phyloP scores from a whole-genome alignment of 2,113 vertebrate genomes.

The Rhinogobius similis region DNA sequence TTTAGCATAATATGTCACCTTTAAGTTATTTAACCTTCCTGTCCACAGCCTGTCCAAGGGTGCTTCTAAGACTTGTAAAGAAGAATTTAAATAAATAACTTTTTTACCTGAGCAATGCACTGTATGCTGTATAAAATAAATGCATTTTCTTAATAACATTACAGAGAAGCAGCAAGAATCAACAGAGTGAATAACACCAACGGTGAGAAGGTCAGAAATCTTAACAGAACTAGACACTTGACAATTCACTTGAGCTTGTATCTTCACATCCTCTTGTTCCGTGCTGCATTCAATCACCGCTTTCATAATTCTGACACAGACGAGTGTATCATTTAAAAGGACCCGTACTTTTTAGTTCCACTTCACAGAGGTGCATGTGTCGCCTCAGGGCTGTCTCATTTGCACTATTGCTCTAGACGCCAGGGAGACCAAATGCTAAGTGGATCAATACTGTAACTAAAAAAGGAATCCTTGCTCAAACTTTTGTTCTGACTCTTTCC shows the following conservation, averaged over 20 bases:
- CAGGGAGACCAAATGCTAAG: slow-evolving; percentile 53
- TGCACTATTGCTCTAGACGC: slow-evolving; percentile 46
- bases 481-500: slow-evolving; percentile 65
- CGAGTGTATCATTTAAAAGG: not conserved
- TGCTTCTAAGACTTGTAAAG: too few species aligned
- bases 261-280: slow-evolving; percentile 1
- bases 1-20: too few species aligned
- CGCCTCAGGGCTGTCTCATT: slow-evolving; percentile 49
- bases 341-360: slow-evolving; percentile 14
- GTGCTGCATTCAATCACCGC: slow-evolving; percentile 11
- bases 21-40: too few species aligned
- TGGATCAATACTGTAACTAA: slow-evolving; percentile 61
- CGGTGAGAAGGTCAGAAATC: not conserved
- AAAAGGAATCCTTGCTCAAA: slow-evolving; percentile 52
- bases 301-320: slow-evolving; percentile 6
- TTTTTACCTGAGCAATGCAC: not conserved
- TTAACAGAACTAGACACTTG: not conserved
- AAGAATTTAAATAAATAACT: too few species aligned
- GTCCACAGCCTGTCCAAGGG: too few species aligned
- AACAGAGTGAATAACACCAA: not conserved
- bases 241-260: slow-evolving; percentile 10
- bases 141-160: not conserved
- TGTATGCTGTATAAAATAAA: not conserved
- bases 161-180: not conserved
- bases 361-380: slow-evolving; percentile 14